These are phyloP conservation scores for Aphelinus atriplicis DNA, from an alignment of 1,140 invertebrate genomes.

Conservation along the genomic window DNA sequence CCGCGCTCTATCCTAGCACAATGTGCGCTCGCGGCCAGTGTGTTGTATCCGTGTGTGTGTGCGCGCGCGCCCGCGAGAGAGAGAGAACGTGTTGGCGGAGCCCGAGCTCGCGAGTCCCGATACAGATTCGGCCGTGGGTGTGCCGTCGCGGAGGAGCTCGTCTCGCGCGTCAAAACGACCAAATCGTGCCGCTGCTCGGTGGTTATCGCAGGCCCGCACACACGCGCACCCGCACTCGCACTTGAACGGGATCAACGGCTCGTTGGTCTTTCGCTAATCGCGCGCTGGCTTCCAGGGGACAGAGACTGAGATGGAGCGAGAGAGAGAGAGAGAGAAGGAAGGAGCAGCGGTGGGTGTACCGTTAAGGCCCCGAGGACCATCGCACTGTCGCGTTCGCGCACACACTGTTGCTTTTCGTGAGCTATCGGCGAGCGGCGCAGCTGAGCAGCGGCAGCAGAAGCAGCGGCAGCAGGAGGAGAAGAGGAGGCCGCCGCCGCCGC, in stretches of 20 bases:
- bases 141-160: neutral
- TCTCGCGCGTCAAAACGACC: neutral
- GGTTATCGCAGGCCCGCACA: too few species aligned
- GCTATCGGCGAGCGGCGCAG: slow-evolving; percentile 7
- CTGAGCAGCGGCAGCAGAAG: too few species aligned
- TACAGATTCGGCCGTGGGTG: neutral
- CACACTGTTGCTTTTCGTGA: too few species aligned
- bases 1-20: neutral
- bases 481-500: too few species aligned
- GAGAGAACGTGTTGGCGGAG: neutral
- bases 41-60: neutral
- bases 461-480: too few species aligned
- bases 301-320: neutral
- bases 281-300: neutral
- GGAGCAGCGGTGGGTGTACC: neutral
- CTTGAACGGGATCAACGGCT: neutral
- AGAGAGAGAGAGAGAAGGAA: neutral
- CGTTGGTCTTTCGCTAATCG: slow-evolving; percentile 8
- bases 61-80: neutral
- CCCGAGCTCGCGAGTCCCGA: too few species aligned
- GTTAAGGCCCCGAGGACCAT: neutral
- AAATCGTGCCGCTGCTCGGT: neutral
- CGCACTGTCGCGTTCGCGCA: neutral
- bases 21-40: neutral
- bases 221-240: too few species aligned